phyloP scores from a whole-genome alignment of 2,797 vertebrate genomes.

The Denticeps clupeoides region DNA sequence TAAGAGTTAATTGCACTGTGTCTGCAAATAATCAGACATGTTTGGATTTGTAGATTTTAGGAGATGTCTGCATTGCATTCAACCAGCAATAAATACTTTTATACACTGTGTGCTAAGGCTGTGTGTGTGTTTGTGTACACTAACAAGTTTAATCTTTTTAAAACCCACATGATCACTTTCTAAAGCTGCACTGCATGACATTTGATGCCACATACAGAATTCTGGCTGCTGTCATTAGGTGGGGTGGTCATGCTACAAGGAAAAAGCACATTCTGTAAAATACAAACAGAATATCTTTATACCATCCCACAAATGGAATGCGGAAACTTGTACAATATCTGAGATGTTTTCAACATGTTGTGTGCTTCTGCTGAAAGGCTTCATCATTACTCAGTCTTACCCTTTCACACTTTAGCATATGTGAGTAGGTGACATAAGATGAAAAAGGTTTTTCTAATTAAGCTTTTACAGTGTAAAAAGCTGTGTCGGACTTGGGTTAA shows the following conservation, averaged over 20 bases:
- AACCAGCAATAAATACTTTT: no score
- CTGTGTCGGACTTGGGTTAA: no score
- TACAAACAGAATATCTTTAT: not conserved
- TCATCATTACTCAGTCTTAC: not conserved
- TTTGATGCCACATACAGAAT: no score
- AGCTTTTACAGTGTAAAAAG: not conserved
- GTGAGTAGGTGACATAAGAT: no score
- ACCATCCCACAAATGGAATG: not conserved
- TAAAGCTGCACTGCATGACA: no score
- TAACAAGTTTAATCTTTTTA: no score
- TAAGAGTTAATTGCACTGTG: slow-evolving; percentile 5
- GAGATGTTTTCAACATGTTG: not conserved
- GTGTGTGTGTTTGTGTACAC: no score
- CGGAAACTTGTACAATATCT: not conserved
- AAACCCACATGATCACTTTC: no score
- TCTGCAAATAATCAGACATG: slow-evolving; percentile 8
- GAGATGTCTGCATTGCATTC: no score
- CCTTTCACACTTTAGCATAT: not conserved
- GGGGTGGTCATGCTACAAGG: no score
- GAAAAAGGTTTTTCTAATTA: not conserved
- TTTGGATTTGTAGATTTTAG: slow-evolving; percentile 2
- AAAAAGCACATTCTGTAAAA: not conserved
- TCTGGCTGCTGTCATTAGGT: no score
- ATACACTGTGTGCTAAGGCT: no score
- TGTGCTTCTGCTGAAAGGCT: not conserved